Conservation (phyloP, 2,113 vertebrate genomes). For the Bombycilla garrulus region DNA sequence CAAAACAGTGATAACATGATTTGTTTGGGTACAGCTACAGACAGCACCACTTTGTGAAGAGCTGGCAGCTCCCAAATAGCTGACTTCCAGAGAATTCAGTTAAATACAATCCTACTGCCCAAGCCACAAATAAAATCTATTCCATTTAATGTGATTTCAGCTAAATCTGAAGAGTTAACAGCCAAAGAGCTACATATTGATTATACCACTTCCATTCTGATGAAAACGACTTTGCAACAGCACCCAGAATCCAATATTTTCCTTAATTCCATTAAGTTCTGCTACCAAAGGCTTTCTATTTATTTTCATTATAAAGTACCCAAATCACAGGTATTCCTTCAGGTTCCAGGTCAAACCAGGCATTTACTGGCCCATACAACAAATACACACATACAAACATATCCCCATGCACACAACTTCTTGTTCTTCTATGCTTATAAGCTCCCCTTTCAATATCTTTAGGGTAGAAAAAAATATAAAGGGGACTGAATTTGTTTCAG, state of each 20-base stretch:
- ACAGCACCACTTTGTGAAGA: not conserved
- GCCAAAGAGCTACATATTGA: constrained; percentile 41
- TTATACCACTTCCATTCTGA: constrained; percentile 16
- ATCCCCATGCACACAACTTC: not conserved
- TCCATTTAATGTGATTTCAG: constrained; percentile 36
- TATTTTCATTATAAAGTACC: not conserved
- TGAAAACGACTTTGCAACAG: not conserved
- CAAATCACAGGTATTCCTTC: not conserved
- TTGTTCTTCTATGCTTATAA: not conserved
- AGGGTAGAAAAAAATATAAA: not conserved
- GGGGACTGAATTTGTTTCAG: not conserved
- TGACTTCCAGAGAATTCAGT: constrained; percentile 12
- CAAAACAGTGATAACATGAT: not conserved
- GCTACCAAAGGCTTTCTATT: not conserved
- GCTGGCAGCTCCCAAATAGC: not conserved
- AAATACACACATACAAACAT: not conserved
- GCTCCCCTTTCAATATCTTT: not conserved
- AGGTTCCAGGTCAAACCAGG: fast-evolving
- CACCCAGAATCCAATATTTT: not conserved
- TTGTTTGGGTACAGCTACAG: not conserved
- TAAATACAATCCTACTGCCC: not conserved
- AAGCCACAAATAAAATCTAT: constrained; percentile 11
- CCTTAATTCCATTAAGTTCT: not conserved
- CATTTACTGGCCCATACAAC: not conserved
- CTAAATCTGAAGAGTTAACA: constrained; percentile 29